Evolutionary conservation across 1,140 invertebrate genomes (phyloP), one percentile per base, ranked within the genome.

Genomic region (Armadillidium nasatum): DNA sequence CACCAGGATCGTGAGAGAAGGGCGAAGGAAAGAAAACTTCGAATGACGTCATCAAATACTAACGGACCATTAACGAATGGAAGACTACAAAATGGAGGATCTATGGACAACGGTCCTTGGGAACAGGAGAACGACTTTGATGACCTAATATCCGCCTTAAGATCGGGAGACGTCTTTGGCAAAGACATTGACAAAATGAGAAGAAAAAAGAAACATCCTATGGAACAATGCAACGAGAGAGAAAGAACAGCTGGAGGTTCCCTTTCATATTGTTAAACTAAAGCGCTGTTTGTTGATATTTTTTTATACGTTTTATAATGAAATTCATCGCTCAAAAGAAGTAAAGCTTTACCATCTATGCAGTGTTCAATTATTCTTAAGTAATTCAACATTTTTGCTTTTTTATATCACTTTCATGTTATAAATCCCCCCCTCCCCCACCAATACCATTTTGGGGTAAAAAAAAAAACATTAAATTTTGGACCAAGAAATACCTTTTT

Each of bases 161-260:
- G 96, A 82, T 97, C 95, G 0, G 97, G 96, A 0, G 96, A 98
- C 83, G 95, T 98, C 0, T 99, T 98, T 84, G 95, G 95, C 0
- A 96, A 98, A 84, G 96, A 98, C 83, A 93, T 98, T 78, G 94
- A 93, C 44, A 95, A 95, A 84, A 93, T 94, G 84, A 94, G 94
- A 80, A 86, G 94, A 50, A 93, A 83, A 74, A 82, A 82, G 81
- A 82, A 82, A 74, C 19, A 60, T 60, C 19, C 50, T 4, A 2
- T 60, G 11, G 50, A 60, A 60, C 50, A 60, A 19, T 15, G 11
- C 4, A 60, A 60, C 50, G 50, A 60, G 3, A 60, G 50, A 7
- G 50, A 60, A 7, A 13, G 50, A 60, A 19, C 11, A 60, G 7
- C 50, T 15, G 50, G 2, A 2, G 19, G 50, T 19, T 60, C 19